phyloP scores from a whole-genome alignment of 2,797 vertebrate genomes.

The Galagoides demidoff region DNA sequence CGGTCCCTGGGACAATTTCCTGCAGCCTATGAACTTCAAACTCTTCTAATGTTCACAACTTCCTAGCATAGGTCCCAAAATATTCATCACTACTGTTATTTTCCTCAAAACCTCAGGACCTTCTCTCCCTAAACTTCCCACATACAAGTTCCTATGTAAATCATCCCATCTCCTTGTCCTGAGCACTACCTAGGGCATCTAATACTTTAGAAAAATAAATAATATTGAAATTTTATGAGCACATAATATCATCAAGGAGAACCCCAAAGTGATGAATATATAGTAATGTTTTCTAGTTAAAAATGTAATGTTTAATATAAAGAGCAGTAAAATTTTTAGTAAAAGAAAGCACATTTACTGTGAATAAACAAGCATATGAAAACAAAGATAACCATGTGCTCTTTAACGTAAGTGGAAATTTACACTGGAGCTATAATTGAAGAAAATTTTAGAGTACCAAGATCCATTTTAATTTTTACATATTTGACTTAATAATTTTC shows the following conservation, averaged over 20 bases:
- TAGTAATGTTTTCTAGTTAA: background rate
- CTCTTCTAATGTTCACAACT: background rate
- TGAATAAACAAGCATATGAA: background rate
- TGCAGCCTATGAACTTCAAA: background rate
- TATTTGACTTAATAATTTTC: constrained; percentile 8
- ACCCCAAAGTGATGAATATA: background rate
- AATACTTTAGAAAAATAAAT: background rate
- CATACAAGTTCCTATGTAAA: background rate
- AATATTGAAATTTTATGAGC: background rate
- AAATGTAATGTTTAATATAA: background rate
- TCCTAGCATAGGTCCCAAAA: background rate
- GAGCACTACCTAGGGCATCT: background rate
- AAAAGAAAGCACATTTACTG: background rate
- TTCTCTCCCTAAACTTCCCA: background rate
- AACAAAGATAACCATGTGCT: background rate
- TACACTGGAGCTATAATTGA: background rate
- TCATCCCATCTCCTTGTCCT: background rate
- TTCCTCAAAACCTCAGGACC: background rate
- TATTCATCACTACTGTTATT: background rate
- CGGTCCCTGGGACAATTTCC: background rate
- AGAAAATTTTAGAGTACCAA: background rate
- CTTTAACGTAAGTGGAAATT: background rate
- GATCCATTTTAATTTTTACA: background rate
- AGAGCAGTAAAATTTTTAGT: background rate
- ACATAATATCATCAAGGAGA: background rate